Evolutionary conservation across 2,888 invertebrate species (phyloP).

Genomic region (Epinotia nisella): DNA sequence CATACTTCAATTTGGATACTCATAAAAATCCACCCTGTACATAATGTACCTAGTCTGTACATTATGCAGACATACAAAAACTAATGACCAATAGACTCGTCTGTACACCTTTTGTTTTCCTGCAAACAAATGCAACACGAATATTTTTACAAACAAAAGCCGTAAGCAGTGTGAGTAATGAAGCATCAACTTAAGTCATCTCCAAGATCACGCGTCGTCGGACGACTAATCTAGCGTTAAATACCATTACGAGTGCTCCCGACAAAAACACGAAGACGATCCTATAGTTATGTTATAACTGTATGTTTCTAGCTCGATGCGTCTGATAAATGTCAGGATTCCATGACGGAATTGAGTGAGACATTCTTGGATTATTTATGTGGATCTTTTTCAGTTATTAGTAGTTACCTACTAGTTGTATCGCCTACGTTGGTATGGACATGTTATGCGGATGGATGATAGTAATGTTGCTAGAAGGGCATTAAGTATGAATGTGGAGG

Average conservation of each 20-base stretch:
- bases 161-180: slow-evolving; percentile 4
- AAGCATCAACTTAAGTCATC: slow-evolving; percentile 26
- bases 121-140: slow-evolving; percentile 8
- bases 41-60: no score
- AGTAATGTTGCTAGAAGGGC: no score
- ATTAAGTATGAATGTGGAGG: no score
- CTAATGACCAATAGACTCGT: neutral
- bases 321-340: neutral
- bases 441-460: no score
- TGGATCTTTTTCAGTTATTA: no score
- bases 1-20: no score
- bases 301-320: neutral
- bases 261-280: slow-evolving; percentile 9
- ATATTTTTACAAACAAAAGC: neutral
- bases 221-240: slow-evolving; percentile 42
- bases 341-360: neutral
- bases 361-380: no score
- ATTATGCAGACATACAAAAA: no score
- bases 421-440: no score
- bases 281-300: neutral
- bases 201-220: slow-evolving; percentile 26
- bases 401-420: no score
- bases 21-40: no score
- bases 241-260: slow-evolving; percentile 38
- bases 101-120: neutral